Evolutionary conservation across 2,113 vertebrate species (phyloP).

Genomic region (Trogon melanurus): DNA sequence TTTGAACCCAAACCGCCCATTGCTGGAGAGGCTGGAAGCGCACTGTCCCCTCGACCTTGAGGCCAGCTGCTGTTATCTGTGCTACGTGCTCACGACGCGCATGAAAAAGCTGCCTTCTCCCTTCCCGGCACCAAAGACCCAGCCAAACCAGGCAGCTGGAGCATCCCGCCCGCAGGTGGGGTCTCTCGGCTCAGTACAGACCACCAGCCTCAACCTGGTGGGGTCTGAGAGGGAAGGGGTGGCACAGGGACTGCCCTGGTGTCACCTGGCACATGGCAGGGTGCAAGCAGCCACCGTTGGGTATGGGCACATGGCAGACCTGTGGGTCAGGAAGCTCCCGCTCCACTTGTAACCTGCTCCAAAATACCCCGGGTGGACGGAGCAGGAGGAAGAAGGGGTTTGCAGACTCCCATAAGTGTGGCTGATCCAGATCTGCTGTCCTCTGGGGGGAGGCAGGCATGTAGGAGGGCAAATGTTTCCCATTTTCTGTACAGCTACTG

Average conservation of each 20-base stretch:
- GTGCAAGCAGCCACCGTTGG: not conserved
- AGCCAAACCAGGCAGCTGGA: not conserved
- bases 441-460: too few relatives aligned
- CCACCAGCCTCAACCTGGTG: accelerated
- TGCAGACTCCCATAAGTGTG: accelerated
- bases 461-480: not conserved
- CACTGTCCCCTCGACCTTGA: not conserved
- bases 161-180: not conserved
- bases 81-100: accelerated
- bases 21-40: not conserved
- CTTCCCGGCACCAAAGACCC: not conserved
- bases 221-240: not conserved
- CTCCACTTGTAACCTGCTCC: not conserved
- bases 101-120: not conserved
- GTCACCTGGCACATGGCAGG: not conserved
- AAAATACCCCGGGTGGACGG: accelerated
- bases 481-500: not conserved
- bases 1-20: not conserved
- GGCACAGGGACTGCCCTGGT: not conserved
- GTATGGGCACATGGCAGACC: not conserved
- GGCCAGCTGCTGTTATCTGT: not conserved
- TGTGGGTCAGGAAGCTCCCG: accelerated
- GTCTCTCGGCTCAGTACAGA: not conserved
- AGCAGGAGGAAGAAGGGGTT: not conserved
- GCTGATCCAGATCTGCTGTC: not conserved